Percentiles rank a stretch among this genome's conserved stretches.
Conservation (phyloP, 2,113 vertebrate genomes). For the Scatophagus argus region DNA sequence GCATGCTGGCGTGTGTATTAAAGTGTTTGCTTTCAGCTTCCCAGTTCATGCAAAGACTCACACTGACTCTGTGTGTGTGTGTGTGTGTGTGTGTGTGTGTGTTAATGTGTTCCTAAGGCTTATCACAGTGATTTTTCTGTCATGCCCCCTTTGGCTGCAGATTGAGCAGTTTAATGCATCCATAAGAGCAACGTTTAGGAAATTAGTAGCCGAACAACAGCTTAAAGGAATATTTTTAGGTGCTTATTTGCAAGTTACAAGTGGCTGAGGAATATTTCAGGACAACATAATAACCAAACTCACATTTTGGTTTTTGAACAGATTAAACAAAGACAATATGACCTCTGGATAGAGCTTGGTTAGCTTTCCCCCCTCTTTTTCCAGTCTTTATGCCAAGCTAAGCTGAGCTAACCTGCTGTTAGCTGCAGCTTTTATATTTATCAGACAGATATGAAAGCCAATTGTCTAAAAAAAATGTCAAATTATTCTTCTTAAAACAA, state of each 20-base stretch:
- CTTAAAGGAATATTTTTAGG: neutral
- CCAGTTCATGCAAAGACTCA: slow-evolving; percentile 21
- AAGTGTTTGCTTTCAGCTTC: slow-evolving; percentile 21
- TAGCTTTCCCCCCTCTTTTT: too few relatives aligned
- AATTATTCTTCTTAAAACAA: neutral
- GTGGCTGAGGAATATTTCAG: neutral
- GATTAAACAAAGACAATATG: neutral
- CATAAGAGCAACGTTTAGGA: neutral
- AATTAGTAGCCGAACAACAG: neutral
- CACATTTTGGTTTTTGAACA: neutral
- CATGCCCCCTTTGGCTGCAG: neutral
- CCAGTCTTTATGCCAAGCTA: neutral
- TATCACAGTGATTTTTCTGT: slow-evolving; percentile 5
- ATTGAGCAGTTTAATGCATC: neutral
- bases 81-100: neutral
- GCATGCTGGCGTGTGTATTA: slow-evolving; percentile 45
- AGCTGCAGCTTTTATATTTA: slow-evolving; percentile 3
- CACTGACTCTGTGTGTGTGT: slow-evolving; percentile 14
- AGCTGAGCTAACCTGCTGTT: neutral
- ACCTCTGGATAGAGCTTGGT: neutral
- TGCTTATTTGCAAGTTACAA: neutral
- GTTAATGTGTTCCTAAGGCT: slow-evolving; percentile 4
- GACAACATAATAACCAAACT: too few relatives aligned
- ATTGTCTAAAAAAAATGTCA: too few relatives aligned
- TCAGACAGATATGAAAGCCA: neutral